phyloP scores from a whole-genome alignment of 2,888 invertebrate species.

The Agrenia bidenticulata region DNA sequence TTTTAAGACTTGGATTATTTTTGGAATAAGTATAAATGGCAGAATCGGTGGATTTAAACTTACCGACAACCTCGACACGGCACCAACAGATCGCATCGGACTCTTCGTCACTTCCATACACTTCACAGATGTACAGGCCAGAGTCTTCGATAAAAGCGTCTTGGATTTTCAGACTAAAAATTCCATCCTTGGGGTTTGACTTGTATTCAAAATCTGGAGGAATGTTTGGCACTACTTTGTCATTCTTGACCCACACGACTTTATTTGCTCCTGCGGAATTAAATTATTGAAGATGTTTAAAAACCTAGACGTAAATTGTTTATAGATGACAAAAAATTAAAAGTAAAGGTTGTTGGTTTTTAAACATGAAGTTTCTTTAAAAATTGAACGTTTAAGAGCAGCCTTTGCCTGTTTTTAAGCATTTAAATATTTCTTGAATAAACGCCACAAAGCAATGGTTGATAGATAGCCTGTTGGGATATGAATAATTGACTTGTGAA shows the following conservation, averaged over 20 bases:
- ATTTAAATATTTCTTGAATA: no score
- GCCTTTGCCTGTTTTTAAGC: no score
- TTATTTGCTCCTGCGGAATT: constrained; percentile 42
- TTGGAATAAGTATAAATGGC: not conserved
- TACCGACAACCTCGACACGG: constrained; percentile 58
- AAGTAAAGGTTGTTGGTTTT: no score
- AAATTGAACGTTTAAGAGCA: no score
- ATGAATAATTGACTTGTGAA: no score
- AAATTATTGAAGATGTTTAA: no score
- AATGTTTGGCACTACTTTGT: constrained; percentile 64
- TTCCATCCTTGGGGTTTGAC: constrained; percentile 62
- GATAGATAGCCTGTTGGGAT: no score
- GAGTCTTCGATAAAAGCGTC: constrained; percentile 67
- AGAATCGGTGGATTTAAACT: constrained; percentile 43
- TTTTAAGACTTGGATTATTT: not conserved
- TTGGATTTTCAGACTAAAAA: constrained; percentile 62
- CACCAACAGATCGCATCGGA: constrained; percentile 38
- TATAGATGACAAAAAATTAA: no score
- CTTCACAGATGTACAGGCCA: constrained; percentile 68
- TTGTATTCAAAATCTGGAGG: constrained; percentile 55
- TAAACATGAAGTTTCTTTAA: no score
- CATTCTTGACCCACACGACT: constrained; percentile 69
- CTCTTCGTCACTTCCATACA: constrained; percentile 60
- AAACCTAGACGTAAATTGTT: no score
- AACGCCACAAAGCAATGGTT: no score